Evolutionary conservation across 2,113 vertebrate genomes (phyloP).

Genomic region (Probosciger aterrimus): DNA sequence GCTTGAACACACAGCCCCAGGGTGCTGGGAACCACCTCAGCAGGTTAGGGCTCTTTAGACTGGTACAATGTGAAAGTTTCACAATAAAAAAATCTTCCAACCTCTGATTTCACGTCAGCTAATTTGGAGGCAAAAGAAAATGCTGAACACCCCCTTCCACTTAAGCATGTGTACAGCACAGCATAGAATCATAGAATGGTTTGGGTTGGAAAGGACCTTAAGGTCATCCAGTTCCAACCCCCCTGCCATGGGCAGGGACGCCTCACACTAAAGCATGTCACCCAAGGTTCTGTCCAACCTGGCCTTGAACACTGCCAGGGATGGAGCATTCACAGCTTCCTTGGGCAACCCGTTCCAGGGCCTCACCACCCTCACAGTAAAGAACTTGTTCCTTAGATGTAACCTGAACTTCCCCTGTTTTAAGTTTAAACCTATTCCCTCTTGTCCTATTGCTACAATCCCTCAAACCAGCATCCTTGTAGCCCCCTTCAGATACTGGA

Average conservation of each 20-base stretch:
- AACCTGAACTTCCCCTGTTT: neutral
- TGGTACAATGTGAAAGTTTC: neutral
- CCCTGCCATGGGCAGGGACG: neutral
- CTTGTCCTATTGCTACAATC: neutral
- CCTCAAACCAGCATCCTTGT: neutral
- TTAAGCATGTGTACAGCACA: neutral
- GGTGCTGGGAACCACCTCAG: neutral
- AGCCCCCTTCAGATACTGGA: neutral
- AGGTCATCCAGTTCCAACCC: neutral
- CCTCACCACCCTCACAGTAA: neutral
- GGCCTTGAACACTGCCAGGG: neutral
- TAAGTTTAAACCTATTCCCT: neutral
- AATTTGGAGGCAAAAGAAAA: neutral
- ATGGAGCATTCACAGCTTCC: neutral
- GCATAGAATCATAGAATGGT: neutral
- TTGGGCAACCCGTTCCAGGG: accelerated
- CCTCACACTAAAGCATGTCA: neutral
- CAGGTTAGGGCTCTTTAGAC: neutral
- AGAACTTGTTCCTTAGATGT: neutral
- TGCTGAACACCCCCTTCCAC: too few relatives aligned
- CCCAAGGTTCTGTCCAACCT: neutral
- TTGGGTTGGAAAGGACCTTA: neutral
- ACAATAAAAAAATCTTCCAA: neutral
- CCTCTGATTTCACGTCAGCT: neutral
- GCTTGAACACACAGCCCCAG: neutral